A percentile compares a stretch with the other conserved stretches of the same genome.
phyloP scores from a whole-genome alignment of 2,888 invertebrate genomes.

The Sceliomorpha sp. region DNA sequence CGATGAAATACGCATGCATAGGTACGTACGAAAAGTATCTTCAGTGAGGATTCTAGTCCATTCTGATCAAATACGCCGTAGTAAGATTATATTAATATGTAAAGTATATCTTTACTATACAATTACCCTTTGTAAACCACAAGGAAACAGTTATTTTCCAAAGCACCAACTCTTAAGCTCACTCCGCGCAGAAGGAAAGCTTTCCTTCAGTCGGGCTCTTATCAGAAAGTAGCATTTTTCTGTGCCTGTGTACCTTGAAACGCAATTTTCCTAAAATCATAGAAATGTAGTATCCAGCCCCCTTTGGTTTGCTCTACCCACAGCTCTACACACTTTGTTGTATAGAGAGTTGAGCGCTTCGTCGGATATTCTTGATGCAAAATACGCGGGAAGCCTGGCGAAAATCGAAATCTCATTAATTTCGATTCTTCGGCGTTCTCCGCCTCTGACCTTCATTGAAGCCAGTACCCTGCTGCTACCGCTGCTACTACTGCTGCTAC shows the following conservation, averaged over 20 bases:
- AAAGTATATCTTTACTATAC: too few relatives aligned
- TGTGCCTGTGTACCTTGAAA: neutral
- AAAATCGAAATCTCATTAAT: conserved; percentile 63
- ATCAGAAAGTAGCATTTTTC: neutral
- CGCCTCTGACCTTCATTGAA: conserved; percentile 19
- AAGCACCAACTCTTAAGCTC: too few relatives aligned
- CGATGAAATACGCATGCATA: too few relatives aligned
- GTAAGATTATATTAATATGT: too few relatives aligned
- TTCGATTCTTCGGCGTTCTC: conserved; percentile 40
- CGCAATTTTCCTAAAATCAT: conserved; percentile 3
- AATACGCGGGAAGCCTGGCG: conserved; percentile 5
- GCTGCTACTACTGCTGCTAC: neutral
- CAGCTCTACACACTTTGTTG: neutral
- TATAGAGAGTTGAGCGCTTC: neutral
- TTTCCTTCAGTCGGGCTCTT: too few relatives aligned
- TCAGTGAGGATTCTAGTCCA: too few relatives aligned
- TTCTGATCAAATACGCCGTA: too few relatives aligned
- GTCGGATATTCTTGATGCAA: neutral
- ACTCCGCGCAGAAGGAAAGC: too few relatives aligned
- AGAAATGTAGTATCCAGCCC: neutral
- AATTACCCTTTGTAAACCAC: too few relatives aligned
- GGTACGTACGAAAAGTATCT: too few relatives aligned
- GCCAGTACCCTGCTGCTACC: too few relatives aligned
- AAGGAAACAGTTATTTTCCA: too few relatives aligned
- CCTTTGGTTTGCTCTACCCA: neutral